These are phyloP conservation scores for Rhipidura dahli DNA, from an alignment of 2,113 vertebrate species.

Conservation along the genomic window DNA sequence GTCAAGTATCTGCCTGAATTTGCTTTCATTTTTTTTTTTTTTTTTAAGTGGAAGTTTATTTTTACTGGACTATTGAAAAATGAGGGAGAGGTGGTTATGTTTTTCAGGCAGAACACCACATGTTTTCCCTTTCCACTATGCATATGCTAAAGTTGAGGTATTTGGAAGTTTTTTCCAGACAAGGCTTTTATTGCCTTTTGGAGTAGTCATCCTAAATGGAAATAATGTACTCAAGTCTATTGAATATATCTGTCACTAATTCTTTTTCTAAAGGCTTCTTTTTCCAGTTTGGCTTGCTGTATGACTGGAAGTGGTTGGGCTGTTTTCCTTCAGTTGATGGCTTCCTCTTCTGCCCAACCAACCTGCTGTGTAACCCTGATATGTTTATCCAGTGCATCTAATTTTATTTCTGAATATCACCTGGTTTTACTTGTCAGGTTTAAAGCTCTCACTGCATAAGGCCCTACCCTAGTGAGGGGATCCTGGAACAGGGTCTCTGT, in stretches of 20 bases:
- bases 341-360: neutral
- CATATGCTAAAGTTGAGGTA: neutral
- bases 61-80: neutral
- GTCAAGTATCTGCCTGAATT: neutral
- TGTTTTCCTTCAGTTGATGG: neutral
- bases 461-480: neutral
- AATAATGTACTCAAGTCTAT: neutral
- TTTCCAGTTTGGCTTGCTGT: neutral
- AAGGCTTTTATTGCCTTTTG: constrained; percentile 6
- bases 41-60: neutral
- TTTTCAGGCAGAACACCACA: neutral
- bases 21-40: neutral
- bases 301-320: neutral
- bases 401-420: neutral
- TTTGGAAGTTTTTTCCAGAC: neutral
- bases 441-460: neutral
- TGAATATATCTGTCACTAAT: neutral
- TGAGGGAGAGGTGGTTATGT: neutral
- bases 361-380: neutral
- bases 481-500: neutral
- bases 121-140: neutral
- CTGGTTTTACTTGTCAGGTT: neutral
- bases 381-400: neutral
- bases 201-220: neutral
- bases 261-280: neutral